Evolutionary conservation across 2,113 vertebrate species (phyloP), one percentile per base, ranked within the genome.

Genomic region (Cynocephalus volans): DNA sequence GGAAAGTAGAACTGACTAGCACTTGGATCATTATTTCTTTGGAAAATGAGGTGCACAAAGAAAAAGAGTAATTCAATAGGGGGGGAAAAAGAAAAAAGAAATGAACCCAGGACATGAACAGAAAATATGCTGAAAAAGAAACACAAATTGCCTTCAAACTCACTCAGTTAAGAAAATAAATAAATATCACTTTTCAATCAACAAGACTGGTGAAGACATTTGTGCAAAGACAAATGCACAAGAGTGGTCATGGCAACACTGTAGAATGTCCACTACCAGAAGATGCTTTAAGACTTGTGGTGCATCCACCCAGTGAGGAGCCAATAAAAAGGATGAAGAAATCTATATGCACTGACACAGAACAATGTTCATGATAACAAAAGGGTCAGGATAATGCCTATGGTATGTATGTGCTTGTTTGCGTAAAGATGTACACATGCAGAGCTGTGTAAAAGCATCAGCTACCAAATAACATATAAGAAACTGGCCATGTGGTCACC

Each of bases 371-470:
- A 21, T 4, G 26, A 24, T 76, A 62, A 50, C 1, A 6, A 24
- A 56, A 70, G 2, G 28, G 62, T 12, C 9, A 41, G 52, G 13
- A 15, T 6, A 26, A 31, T 0, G 1, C 1, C 0, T 3, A 2
- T 1, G 24, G 15, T 1, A 1, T 0, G 15, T 1, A 1, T 0
- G 23, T 65, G 65, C 15, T 62, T 2, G 0, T 28, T 1, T 41
- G 76, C 17, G 64, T 7, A 45, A 26, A 48, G 0, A 15, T 0
- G 0, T 41, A 17, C n/a, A 50, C 19, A 26, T 31, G 7, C 28
- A 21, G 0, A 1, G 48, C 4, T 76, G 50, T 7, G 10, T 12
- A 13, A 73, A 79, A 67, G 50, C 28, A 50, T 2, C 1, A 2
- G 72, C 23, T 65, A 23, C 12, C 67, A 5, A 9, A 48, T 0